phyloP scores from a whole-genome alignment of 2,113 vertebrate genomes.

The Oenanthe melanoleuca region DNA sequence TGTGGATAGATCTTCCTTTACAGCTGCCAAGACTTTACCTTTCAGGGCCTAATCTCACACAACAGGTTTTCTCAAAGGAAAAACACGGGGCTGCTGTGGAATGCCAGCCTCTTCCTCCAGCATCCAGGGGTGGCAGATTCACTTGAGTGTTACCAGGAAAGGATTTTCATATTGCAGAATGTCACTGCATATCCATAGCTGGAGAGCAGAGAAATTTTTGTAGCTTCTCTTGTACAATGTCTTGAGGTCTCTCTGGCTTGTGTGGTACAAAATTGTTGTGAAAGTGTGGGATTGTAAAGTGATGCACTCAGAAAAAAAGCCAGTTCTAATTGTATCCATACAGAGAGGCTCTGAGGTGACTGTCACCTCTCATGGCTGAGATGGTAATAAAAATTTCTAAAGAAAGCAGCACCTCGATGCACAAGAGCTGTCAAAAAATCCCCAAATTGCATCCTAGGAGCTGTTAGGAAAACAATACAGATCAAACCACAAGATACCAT shows the following conservation, averaged over 20 bases:
- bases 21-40: neutral
- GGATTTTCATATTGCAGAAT: neutral
- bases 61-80: neutral
- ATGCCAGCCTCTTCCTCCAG: neutral
- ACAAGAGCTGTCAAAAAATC: neutral
- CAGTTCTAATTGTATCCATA: neutral
- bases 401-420: neutral
- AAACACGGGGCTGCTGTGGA: neutral
- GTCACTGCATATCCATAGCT: rapidly evolving
- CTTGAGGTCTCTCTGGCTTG: rapidly evolving
- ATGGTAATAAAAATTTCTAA: neutral
- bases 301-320: neutral
- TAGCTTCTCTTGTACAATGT: neutral
- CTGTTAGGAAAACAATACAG: neutral
- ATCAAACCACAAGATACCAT: neutral
- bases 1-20: neutral
- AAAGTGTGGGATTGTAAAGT: neutral
- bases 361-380: neutral
- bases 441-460: neutral
- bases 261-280: neutral
- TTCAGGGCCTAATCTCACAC: neutral
- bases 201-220: neutral
- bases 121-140: neutral
- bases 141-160: neutral
- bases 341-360: neutral